Evolutionary conservation across 2,113 vertebrate genomes (phyloP).

Genomic region (Potamarius usumacintae): DNA sequence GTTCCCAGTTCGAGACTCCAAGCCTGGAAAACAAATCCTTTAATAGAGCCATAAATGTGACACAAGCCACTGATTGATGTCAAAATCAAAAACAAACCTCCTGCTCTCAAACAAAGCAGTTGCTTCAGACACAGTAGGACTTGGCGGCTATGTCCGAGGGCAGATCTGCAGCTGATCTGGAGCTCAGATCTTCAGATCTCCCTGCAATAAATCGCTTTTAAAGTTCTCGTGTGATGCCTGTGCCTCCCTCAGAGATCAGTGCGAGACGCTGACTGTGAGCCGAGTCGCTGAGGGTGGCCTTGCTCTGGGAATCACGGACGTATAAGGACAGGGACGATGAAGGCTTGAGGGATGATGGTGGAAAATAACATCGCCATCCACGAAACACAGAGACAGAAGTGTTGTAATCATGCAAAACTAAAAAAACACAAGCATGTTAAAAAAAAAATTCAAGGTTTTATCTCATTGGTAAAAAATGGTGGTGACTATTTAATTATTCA

Average conservation of each 20-base stretch:
- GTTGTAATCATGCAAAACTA: neutral
- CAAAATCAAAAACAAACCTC: slow-evolving; percentile 20
- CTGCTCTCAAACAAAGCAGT: slow-evolving; percentile 12
- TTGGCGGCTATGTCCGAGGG: slow-evolving; percentile 11
- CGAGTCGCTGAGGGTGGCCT: slow-evolving; percentile 31
- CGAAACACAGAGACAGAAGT: neutral
- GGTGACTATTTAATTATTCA: neutral
- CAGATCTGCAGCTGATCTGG: slow-evolving; percentile 26
- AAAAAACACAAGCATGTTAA: neutral
- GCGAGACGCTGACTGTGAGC: neutral
- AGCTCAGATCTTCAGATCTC: slow-evolving; percentile 37
- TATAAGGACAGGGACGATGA: slow-evolving; percentile 36
- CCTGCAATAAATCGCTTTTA: slow-evolving; percentile 13
- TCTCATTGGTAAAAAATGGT: neutral
- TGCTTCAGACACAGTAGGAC: slow-evolving; percentile 20
- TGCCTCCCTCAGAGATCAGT: slow-evolving; percentile 5
- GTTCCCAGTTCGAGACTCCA: neutral
- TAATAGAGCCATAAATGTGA: slow-evolving; percentile 4
- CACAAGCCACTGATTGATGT: slow-evolving; percentile 1
- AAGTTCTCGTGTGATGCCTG: neutral
- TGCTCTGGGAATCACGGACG: slow-evolving; percentile 25
- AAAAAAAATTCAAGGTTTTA: neutral
- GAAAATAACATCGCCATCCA: neutral
- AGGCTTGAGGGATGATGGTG: neutral
- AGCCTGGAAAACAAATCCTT: neutral